Evolutionary conservation across 1,140 invertebrate genomes (phyloP), one percentile per base, ranked within the genome.

Genomic region (Mycetomoellerius zeteki): DNA sequence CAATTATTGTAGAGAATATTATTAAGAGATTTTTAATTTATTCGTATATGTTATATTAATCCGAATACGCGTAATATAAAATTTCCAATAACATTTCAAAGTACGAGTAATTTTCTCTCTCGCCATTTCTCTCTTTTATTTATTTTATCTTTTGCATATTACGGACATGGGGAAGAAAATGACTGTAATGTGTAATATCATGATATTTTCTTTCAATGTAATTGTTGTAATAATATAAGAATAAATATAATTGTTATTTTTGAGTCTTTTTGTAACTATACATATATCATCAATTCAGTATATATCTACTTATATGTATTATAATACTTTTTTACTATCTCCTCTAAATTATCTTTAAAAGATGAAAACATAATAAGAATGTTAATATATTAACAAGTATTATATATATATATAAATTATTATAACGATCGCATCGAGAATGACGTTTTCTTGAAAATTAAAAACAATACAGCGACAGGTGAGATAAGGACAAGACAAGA

Each of bases 391-490:
- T 21, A 56, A 58, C 19, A 21, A 52, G 7, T n/a, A 19, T 78
- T 21, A 19, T n/a, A n/a, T n/a, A n/a, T n/a, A n/a, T n/a, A n/a
- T n/a, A n/a, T 4, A 21, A 30, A 65, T 80, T 65, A 80, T 67
- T 65, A 33, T 43, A n/a, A 6, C 2, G 0, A 27, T 33, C 6
- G 47, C n/a, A 16, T 37, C 19, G 10, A 33, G 12, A 30, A 62
- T 7, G 16, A 33, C 37, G 10, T 16, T 21, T 78, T 21, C n/a
- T 33, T 7, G 24, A 47, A 65, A 24, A 65, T 65, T 10, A 54
- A 56, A 80, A 14, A 50, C 8, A 33, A 27, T 30, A 37, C 2
- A 21, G 21, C 16, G n/a, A n/a, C 30, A 5, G 1, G n/a, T 52
- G 7, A 80, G 47, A 14, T 52, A 12, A 37, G 43, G 24, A 10